phyloP scores from a whole-genome alignment of 2,888 invertebrate genomes.

The Petrolisthes manimaculis region DNA sequence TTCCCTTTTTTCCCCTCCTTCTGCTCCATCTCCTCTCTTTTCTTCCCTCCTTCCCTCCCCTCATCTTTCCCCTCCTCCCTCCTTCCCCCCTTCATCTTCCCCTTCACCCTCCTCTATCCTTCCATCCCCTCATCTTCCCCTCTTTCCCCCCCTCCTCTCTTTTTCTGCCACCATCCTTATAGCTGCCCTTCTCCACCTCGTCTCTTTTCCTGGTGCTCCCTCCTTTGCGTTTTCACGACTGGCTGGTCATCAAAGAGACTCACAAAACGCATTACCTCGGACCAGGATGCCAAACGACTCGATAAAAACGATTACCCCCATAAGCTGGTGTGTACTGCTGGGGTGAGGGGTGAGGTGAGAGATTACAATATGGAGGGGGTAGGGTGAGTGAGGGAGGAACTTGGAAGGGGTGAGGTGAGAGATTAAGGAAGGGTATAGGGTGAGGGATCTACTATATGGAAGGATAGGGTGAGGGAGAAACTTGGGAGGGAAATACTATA shows the following conservation, averaged over 20 bases:
- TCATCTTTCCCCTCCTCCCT: no score
- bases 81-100: no score
- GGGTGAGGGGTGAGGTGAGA: no score
- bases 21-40: no score
- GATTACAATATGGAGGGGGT: not conserved
- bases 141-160: no score
- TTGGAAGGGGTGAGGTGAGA: not conserved
- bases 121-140: no score
- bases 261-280: slow-evolving; percentile 47
- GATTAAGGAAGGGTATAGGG: not conserved
- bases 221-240: slow-evolving; percentile 45
- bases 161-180: no score
- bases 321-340: slow-evolving; percentile 22
- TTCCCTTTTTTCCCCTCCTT: no score
- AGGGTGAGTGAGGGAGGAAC: not conserved
- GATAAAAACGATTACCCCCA: slow-evolving; percentile 49
- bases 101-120: no score
- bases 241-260: slow-evolving; percentile 36
- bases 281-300: slow-evolving; percentile 46
- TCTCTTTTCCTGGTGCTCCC: not conserved
- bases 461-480: not conserved
- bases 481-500: not conserved
- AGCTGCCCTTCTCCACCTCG: no score
- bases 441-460: not conserved
- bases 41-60: no score